These are phyloP conservation scores for Platycheirus albimanus DNA, from an alignment of 2,888 invertebrate species.

Conservation along the genomic window DNA sequence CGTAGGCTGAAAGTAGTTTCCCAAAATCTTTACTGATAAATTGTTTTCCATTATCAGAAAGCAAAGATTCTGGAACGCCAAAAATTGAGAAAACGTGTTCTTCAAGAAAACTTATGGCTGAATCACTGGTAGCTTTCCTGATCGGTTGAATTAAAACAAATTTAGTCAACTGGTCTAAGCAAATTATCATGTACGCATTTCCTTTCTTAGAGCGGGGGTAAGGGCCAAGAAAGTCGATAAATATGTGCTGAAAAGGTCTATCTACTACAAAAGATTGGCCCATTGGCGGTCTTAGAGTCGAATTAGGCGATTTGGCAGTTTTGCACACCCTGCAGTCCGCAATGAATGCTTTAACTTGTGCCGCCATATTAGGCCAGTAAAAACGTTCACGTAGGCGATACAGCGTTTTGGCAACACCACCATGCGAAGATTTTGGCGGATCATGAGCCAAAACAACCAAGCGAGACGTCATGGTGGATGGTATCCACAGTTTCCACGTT, in stretches of 20 bases:
- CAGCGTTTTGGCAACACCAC: slow-evolving; percentile 1
- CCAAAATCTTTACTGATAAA: slow-evolving; percentile 4
- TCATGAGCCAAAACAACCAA: too few relatives aligned
- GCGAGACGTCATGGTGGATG: too few relatives aligned
- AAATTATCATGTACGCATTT: background rate
- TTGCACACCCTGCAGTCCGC: background rate
- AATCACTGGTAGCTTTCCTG: background rate
- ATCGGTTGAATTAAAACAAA: background rate
- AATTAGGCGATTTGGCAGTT: background rate
- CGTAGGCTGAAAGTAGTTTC: slow-evolving; percentile 5
- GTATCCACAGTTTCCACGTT: too few relatives aligned
- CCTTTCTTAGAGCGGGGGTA: background rate
- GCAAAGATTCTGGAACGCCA: background rate
- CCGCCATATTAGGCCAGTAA: too few relatives aligned
- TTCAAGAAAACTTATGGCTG: too few relatives aligned
- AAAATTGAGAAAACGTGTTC: background rate
- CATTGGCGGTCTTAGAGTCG: background rate
- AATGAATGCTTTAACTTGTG: slow-evolving; percentile 2
- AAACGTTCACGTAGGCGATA: background rate
- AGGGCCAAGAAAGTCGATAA: background rate
- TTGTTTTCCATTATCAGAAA: background rate
- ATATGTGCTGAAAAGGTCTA: background rate
- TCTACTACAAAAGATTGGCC: background rate
- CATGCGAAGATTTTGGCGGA: slow-evolving; percentile 12
- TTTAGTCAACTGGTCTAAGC: background rate